phyloP scores from a whole-genome alignment of 2,888 invertebrate genomes.

The Subacronicta megacephala region DNA sequence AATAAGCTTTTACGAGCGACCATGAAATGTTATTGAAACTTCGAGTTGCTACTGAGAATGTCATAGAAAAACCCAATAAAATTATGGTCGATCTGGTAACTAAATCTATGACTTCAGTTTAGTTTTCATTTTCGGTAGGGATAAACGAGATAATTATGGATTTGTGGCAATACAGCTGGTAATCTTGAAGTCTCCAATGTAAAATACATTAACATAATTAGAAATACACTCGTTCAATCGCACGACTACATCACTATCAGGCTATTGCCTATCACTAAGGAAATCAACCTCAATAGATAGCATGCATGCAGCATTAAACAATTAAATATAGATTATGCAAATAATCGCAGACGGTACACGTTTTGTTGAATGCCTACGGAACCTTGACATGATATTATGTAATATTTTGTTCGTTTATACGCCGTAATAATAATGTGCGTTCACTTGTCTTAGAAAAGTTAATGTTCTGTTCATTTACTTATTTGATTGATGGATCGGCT shows the following conservation, averaged over 20 bases:
- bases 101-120: no score
- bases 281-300: constrained; percentile 58
- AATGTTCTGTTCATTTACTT: constrained; percentile 29
- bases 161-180: no score
- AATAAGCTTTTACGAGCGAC: no score
- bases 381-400: constrained; percentile 68
- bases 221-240: constrained; percentile 27
- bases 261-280: constrained; percentile 38
- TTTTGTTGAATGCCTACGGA: constrained; percentile 49
- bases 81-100: no score
- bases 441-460: constrained; percentile 29
- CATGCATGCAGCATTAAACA: constrained; percentile 58
- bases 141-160: no score
- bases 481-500: constrained; percentile 43
- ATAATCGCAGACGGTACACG: constrained; percentile 61
- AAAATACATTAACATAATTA: constrained; percentile 18
- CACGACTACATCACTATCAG: constrained; percentile 11
- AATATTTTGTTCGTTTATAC: constrained; percentile 16
- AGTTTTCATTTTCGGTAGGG: no score
- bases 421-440: constrained; percentile 11
- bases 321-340: constrained; percentile 77
- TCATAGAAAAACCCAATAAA: no score
- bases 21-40: no score
- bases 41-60: no score
- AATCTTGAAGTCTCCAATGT: no score